Evolutionary conservation across 2,888 invertebrate species (phyloP).

Genomic region (Crepidodera aurea): DNA sequence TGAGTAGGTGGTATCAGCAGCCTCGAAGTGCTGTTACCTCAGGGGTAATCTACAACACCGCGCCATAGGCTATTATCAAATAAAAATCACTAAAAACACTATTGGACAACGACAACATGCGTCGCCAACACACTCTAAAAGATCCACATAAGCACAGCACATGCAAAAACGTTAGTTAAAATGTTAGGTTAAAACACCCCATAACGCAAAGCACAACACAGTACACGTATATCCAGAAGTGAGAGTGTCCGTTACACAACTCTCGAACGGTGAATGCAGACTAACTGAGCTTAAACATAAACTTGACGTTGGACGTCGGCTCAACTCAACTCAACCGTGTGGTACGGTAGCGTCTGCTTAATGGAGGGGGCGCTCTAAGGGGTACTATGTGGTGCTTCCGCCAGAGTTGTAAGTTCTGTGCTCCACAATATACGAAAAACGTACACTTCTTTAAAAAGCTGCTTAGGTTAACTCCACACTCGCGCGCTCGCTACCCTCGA

Average conservation of each 20-base stretch:
- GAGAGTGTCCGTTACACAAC: slow-evolving; percentile 39
- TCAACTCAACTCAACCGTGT: slow-evolving; percentile 51
- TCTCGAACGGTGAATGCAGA: slow-evolving; percentile 52
- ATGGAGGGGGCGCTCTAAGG: slow-evolving; percentile 59
- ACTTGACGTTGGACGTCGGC: slow-evolving; percentile 44
- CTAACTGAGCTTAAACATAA: slow-evolving; percentile 53
- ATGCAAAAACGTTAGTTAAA: slow-evolving; percentile 45
- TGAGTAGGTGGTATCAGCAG: slow-evolving; percentile 54
- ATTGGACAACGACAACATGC: slow-evolving; percentile 43
- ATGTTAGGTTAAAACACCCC: slow-evolving; percentile 48
- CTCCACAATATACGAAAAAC: slow-evolving; percentile 36
- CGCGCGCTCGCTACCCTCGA: slow-evolving; percentile 58
- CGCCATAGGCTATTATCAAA: slow-evolving; percentile 59
- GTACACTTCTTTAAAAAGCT: slow-evolving; percentile 38
- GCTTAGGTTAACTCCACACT: slow-evolving; percentile 42
- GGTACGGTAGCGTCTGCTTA: slow-evolving; percentile 56
- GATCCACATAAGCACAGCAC: slow-evolving; percentile 52
- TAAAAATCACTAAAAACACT: slow-evolving; percentile 37
- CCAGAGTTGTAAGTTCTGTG: slow-evolving; percentile 44
- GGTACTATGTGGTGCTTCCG: slow-evolving; percentile 57
- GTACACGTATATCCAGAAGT: slow-evolving; percentile 46
- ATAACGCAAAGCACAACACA: slow-evolving; percentile 49
- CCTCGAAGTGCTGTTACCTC: slow-evolving; percentile 61
- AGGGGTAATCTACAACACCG: slow-evolving; percentile 60
- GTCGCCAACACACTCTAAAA: slow-evolving; percentile 42